Percentiles rank a stretch among this genome's conserved stretches.
These are phyloP conservation scores for Lepus europaeus DNA, from an alignment of 2,113 vertebrate species.

Conservation along the genomic window DNA sequence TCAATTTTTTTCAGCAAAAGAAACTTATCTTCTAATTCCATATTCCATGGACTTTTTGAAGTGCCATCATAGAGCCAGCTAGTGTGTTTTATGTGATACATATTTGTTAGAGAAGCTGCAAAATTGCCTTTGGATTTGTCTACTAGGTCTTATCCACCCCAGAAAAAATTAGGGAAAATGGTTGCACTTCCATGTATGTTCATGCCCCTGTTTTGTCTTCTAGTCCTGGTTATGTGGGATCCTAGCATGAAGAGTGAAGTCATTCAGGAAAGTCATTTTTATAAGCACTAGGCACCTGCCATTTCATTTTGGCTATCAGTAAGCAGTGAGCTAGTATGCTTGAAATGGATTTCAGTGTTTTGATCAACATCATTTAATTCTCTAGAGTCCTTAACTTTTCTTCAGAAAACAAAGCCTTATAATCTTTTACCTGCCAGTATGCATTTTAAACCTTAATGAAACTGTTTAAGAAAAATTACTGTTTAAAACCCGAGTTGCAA, in stretches of 20 bases:
- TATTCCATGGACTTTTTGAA: too few relatives aligned
- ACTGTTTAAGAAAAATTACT: slow-evolving; percentile 60
- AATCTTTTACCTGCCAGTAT: slow-evolving; percentile 62
- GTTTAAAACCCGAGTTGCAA: slow-evolving; percentile 55
- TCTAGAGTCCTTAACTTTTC: slow-evolving; percentile 15
- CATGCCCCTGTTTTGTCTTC: background rate
- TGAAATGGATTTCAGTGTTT: slow-evolving; percentile 53
- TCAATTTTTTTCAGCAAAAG: too few relatives aligned
- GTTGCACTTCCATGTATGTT: background rate
- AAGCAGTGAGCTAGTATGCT: background rate
- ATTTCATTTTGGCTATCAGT: background rate
- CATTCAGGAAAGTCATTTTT: background rate
- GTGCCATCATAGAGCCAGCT: too few relatives aligned
- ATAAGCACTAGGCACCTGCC: background rate
- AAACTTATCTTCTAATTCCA: too few relatives aligned
- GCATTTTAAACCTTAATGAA: slow-evolving; percentile 73
- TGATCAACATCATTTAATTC: slow-evolving; percentile 59
- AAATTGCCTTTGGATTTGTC: background rate
- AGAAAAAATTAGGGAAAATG: slow-evolving; percentile 21
- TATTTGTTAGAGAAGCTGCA: background rate
- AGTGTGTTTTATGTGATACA: background rate
- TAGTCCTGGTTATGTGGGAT: background rate
- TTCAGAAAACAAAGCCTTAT: slow-evolving; percentile 65
- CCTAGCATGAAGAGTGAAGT: background rate
- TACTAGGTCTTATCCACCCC: background rate